These are phyloP conservation scores for Tachycineta bicolor DNA, from an alignment of 2,113 vertebrate genomes.

Conservation along the genomic window DNA sequence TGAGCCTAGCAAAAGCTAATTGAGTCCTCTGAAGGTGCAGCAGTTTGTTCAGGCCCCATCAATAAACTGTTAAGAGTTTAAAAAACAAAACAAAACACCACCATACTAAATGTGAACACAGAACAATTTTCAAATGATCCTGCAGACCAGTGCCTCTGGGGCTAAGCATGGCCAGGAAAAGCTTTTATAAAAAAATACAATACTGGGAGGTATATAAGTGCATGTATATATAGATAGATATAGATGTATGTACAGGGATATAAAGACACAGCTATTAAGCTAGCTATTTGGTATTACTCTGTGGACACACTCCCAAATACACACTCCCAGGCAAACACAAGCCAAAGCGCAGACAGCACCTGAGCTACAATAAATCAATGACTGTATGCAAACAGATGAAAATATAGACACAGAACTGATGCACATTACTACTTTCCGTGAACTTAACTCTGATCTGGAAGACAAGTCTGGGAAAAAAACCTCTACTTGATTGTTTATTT, in stretches of 20 bases:
- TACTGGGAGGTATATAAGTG: background rate
- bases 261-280: background rate
- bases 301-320: background rate
- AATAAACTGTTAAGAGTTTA: constrained; percentile 52
- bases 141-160: constrained; percentile 3
- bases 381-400: background rate
- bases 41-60: constrained; percentile 28
- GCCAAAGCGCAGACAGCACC: background rate
- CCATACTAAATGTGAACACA: constrained; percentile 26
- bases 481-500: background rate
- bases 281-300: background rate
- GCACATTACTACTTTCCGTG: background rate
- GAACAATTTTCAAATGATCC: constrained; percentile 5
- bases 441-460: background rate
- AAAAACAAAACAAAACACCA: constrained; percentile 31
- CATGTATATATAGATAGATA: background rate
- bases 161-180: background rate
- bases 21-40: constrained; percentile 47
- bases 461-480: background rate
- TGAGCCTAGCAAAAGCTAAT: background rate
- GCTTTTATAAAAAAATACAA: background rate
- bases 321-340: background rate
- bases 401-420: background rate
- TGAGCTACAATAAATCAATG: background rate
- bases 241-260: background rate